Conservation (phyloP, 2,113 vertebrate species). For the Vulpes vulpes region DNA sequence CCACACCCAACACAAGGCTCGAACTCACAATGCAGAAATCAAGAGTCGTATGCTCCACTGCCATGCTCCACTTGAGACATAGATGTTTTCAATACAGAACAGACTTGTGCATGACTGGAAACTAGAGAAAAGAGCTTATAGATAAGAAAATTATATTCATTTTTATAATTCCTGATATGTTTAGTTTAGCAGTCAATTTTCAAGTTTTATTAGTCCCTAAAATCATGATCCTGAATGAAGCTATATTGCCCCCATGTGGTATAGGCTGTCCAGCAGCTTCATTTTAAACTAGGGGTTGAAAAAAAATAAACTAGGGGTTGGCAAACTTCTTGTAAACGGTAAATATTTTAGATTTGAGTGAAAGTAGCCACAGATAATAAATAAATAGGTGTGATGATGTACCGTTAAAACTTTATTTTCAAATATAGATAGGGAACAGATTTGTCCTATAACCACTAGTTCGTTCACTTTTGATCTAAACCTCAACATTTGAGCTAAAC, state of each 20-base stretch:
- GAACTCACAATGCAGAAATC: neutral
- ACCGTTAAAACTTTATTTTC: constrained; percentile 34
- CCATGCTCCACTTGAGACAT: neutral
- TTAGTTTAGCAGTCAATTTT: neutral
- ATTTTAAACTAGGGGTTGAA: neutral
- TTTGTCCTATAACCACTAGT: neutral
- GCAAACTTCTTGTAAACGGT: neutral
- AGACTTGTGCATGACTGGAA: neutral
- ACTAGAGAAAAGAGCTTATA: neutral
- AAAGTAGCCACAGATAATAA: neutral
- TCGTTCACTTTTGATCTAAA: neutral
- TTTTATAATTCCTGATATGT: neutral
- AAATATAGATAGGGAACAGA: neutral
- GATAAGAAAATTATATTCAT: neutral
- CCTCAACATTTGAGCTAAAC: neutral
- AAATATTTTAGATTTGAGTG: neutral
- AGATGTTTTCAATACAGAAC: neutral
- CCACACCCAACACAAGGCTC: neutral
- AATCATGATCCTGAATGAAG: neutral
- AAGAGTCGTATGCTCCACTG: neutral
- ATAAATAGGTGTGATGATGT: neutral
- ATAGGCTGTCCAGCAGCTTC: neutral
- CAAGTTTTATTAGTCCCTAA: neutral
- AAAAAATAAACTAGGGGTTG: neutral
- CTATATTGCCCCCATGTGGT: constrained; percentile 63